Evolutionary conservation across 2,113 vertebrate species (phyloP), one percentile per base, ranked within the genome.

Genomic region (Andinoacara biseriatus): DNA sequence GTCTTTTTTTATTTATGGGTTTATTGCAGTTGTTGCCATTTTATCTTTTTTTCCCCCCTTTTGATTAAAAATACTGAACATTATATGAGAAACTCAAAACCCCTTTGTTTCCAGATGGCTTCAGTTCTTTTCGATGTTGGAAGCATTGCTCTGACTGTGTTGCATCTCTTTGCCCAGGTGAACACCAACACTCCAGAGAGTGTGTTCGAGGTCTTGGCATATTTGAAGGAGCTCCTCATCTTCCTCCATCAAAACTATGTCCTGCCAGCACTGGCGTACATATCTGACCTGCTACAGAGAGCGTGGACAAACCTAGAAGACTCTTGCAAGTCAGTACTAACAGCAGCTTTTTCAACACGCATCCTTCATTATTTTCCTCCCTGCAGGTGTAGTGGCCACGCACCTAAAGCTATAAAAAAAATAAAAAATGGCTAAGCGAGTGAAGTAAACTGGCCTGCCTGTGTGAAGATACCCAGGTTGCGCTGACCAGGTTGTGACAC

Each of bases 241-340:
- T 94, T 96, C 74, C 86, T 98, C 60, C 78, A 96, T 83, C 92
- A 90, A 22, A 95, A 92, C 58, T 96, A 96, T 90, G 81, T 99
- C 80, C 81, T 96, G 58, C 97, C 98, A 0, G 76, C 91, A 0
- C 93, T 97, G 90, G 93, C 93, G 2, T 85, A 94, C 13, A 22
- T 95, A 5, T 91, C 93, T 1, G 69, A 92, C 0, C 84, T 61
- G 1, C 89, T 98, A 5, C 93, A 96, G 22, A 77, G 11, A n/a
- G 93, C 85, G 1, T 99, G 97, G 97, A 86, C 94, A 79, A 90
- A 20, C 72, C 96, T 97, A 40, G 94, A 96, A 5, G 92, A 97
- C 8, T 96, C 96, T 18, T 99, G 98, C 97, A 95, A 95, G 98
- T 99, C 91, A 96, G 96, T 96, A 78, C 29, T 3, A 8, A 52